Conservation (phyloP, 2,797 vertebrate species). For the Pseudocheirus occidentalis region DNA sequence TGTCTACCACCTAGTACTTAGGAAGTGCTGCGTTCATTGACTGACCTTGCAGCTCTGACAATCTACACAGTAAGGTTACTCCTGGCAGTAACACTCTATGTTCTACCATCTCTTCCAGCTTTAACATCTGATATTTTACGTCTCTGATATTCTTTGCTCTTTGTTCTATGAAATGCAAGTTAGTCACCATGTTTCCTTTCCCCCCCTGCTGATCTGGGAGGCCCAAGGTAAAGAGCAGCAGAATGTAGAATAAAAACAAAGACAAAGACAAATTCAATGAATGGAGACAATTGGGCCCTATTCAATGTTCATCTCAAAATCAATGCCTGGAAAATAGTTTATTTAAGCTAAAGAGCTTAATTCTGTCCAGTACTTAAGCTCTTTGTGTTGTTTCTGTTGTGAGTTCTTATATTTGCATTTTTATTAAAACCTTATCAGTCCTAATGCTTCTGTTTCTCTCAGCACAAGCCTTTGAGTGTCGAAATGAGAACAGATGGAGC, state of each 20-base stretch:
- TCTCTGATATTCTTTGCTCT: neutral
- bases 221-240: neutral
- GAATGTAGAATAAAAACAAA: neutral
- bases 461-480: conserved; percentile 68
- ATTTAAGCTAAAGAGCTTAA: conserved; percentile 62
- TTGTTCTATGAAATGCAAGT: neutral
- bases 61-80: neutral
- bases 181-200: neutral
- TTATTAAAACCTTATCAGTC: conserved; percentile 82
- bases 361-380: neutral
- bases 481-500: conserved; percentile 45
- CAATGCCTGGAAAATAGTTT: conserved; percentile 34
- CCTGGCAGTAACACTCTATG: neutral
- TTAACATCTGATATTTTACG: neutral
- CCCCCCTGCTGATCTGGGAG: neutral
- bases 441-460: conserved; percentile 75
- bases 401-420: conserved; percentile 80
- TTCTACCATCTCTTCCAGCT: neutral
- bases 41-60: neutral
- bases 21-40: neutral
- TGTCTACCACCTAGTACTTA: neutral
- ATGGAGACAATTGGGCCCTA: neutral
- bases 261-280: neutral
- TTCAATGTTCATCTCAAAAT: conserved; percentile 30
- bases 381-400: neutral